phyloP scores from a whole-genome alignment of 2,888 invertebrate species.

The Clunio marinus region DNA sequence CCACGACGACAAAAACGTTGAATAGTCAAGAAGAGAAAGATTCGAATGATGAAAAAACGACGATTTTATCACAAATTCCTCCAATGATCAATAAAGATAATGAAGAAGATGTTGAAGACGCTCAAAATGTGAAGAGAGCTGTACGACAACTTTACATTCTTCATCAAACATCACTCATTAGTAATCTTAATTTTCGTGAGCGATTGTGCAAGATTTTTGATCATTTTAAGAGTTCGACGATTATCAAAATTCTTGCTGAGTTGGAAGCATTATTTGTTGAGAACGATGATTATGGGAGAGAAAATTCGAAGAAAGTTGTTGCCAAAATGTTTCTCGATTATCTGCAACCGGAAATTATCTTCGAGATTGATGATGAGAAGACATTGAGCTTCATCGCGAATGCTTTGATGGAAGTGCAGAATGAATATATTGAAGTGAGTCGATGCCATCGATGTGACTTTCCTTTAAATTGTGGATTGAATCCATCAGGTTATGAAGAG shows the following conservation, averaged over 20 bases:
- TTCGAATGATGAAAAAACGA: not conserved
- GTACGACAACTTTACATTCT: conserved; percentile 51
- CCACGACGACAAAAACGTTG: no score
- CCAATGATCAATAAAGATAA: not conserved
- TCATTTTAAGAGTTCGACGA: conserved; percentile 48
- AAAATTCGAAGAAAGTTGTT: not conserved
- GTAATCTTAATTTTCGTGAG: conserved; percentile 48
- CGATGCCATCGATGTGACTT: conserved; percentile 49
- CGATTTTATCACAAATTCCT: not conserved
- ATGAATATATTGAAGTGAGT: conserved; percentile 43
- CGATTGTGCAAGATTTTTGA: conserved; percentile 50
- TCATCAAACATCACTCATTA: conserved; percentile 49
- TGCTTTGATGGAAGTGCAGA: conserved; percentile 17
- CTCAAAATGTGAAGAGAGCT: conserved; percentile 45
- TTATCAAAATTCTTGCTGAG: conserved; percentile 48
- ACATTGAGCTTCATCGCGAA: conserved; percentile 49
- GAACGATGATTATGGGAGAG: conserved; percentile 45
- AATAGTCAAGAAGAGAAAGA: not conserved
- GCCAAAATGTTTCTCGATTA: conserved; percentile 50
- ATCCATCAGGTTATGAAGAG: conserved; percentile 48
- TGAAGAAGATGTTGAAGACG: not conserved
- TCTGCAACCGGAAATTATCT: conserved; percentile 50
- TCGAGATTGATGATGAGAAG: conserved; percentile 49
- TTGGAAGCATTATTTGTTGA: conserved; percentile 48
- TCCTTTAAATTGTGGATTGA: conserved; percentile 46